Conservation (phyloP, 2,113 vertebrate genomes). For the Coturnix japonica region DNA sequence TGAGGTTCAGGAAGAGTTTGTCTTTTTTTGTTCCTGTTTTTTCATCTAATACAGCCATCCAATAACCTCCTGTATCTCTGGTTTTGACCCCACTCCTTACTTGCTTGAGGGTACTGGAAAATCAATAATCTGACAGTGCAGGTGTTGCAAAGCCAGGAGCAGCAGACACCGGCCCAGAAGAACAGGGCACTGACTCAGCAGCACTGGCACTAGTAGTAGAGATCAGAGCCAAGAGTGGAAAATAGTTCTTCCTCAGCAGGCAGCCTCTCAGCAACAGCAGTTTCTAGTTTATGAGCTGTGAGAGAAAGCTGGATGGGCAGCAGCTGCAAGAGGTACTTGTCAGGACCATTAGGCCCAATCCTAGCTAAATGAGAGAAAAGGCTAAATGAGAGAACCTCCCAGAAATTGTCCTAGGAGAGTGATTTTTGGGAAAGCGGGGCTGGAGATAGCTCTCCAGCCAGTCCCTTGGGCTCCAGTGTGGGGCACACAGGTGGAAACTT, state of each 20-base stretch:
- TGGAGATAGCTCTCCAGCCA: background rate
- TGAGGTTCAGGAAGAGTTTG: background rate
- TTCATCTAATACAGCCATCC: background rate
- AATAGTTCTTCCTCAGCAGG: background rate
- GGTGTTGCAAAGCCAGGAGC: background rate
- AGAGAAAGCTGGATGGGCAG: background rate
- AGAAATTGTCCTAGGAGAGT: background rate
- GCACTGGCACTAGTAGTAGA: background rate
- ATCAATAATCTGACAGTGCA: background rate
- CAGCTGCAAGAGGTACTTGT: background rate
- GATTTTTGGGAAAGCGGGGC: background rate
- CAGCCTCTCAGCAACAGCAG: background rate
- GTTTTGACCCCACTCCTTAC: background rate
- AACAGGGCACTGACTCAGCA: conserved; percentile 32
- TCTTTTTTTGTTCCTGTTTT: background rate
- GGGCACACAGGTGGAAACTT: background rate
- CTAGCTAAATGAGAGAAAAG: background rate
- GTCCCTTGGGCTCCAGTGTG: background rate
- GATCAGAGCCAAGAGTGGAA: background rate
- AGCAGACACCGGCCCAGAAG: background rate
- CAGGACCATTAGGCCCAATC: fast-evolving
- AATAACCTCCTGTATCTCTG: background rate
- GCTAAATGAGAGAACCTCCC: background rate
- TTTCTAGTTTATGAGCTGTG: background rate
- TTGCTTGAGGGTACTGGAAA: background rate